phyloP scores from a whole-genome alignment of 2,797 vertebrate genomes.

The Microctenopoma steveboyesi region DNA sequence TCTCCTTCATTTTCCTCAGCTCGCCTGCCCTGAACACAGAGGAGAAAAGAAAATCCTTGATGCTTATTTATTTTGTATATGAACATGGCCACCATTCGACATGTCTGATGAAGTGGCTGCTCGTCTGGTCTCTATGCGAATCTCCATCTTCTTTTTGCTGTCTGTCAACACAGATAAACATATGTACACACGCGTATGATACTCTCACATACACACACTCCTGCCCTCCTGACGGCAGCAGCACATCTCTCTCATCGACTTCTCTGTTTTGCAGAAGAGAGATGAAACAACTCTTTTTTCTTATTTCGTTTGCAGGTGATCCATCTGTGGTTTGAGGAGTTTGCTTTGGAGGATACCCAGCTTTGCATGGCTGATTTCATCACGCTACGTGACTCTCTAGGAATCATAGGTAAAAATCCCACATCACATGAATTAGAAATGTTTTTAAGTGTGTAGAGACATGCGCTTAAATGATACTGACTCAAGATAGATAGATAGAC shows the following conservation, averaged over 20 bases:
- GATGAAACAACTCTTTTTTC: slow-evolving; percentile 38
- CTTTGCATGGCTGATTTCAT: slow-evolving; percentile 77
- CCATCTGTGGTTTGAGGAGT: slow-evolving; percentile 84
- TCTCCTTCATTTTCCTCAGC: slow-evolving; percentile 62
- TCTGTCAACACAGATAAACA: slow-evolving; percentile 13
- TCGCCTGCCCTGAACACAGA: slow-evolving; percentile 38
- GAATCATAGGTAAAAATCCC: slow-evolving; percentile 74
- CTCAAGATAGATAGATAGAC: neutral
- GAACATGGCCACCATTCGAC: slow-evolving; percentile 34
- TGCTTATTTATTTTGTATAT: slow-evolving; percentile 27
- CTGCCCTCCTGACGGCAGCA: slow-evolving; percentile 1
- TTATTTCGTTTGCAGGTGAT: slow-evolving; percentile 78
- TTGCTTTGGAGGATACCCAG: slow-evolving; percentile 77
- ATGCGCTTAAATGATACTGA: neutral
- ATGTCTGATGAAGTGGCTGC: slow-evolving; percentile 9
- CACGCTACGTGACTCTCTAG: slow-evolving; percentile 78
- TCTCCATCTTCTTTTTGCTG: slow-evolving; percentile 1
- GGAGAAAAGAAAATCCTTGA: slow-evolving; percentile 51
- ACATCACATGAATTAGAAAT: neutral
- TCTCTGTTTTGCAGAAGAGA: slow-evolving; percentile 25
- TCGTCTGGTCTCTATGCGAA: slow-evolving; percentile 9
- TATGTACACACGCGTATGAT: neutral
- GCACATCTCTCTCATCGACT: neutral
- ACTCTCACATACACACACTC: slow-evolving; percentile 1
- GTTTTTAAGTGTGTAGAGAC: neutral